A percentile compares a stretch with the other conserved stretches of the same genome.
phyloP scores from a whole-genome alignment of 1,140 invertebrate species.

The fruit fly (Drosophila melanogaster) region Release_6_plus_ISO1_MT NT_033777.3:17293501-17294000 shows the following conservation, averaged over 20 bases:
- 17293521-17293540: constrained; percentile 61
- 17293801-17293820: constrained; percentile 53
- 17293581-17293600: background rate
- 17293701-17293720: constrained; percentile 35
- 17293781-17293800: constrained; percentile 32
- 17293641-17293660: constrained; percentile 20
- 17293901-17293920: constrained; percentile 69
- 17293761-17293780: constrained; percentile 69
- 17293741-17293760: constrained; percentile 77
- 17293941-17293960: constrained; percentile 7
- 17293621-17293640: constrained; percentile 48
- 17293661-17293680: constrained; percentile 52
- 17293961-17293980: constrained; percentile 4
- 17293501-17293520: constrained; percentile 22
- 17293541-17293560: constrained; percentile 36
- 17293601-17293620: constrained; percentile 21
- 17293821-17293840: constrained; percentile 25
- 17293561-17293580: constrained; percentile 11
- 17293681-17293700: constrained; percentile 59
- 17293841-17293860: constrained; percentile 47
- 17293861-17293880: constrained; percentile 74
- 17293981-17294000: constrained; percentile 26
- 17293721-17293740: constrained; percentile 52
- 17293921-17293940: constrained; percentile 37
- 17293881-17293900: constrained; percentile 78